Percentiles rank a stretch among this genome's conserved stretches.
phyloP scores from a whole-genome alignment of 1,140 invertebrate species.

The Venustaconcha ellipsiformis region DNA sequence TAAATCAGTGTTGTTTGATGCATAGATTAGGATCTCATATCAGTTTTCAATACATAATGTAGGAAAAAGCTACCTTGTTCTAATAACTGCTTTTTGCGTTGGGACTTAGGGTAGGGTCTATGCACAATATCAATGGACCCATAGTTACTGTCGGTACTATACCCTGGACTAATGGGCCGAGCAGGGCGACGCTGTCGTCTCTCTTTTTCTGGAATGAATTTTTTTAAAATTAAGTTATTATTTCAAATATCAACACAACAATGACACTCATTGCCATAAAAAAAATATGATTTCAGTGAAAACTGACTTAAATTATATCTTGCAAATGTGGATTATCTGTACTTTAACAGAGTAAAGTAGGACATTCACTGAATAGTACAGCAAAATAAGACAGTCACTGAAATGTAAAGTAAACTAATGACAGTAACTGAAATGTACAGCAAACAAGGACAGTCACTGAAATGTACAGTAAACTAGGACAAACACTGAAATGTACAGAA shows the following conservation, averaged over 20 bases:
- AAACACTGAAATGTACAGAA: too few species aligned
- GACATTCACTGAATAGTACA: too few species aligned
- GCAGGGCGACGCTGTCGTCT: conserved; percentile 47
- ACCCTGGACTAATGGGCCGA: conserved; percentile 66
- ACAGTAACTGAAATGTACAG: too few species aligned
- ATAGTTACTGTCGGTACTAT: conserved; percentile 71
- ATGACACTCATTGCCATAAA: background rate
- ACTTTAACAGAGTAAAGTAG: background rate
- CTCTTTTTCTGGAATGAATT: conserved; percentile 36
- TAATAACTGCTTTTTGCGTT: conserved; percentile 67
- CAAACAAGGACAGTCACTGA: too few species aligned
- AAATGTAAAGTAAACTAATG: too few species aligned
- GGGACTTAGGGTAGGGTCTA: conserved; percentile 66
- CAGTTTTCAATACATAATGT: background rate
- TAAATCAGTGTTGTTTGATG: too few species aligned
- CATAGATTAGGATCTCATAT: too few species aligned
- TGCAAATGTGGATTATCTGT: background rate
- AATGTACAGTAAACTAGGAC: too few species aligned
- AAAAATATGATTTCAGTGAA: background rate
- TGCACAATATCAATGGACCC: conserved; percentile 59
- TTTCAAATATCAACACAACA: background rate
- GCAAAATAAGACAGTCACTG: too few species aligned
- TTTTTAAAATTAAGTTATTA: background rate
- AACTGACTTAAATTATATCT: background rate
- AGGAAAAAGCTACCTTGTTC: conserved; percentile 53